phyloP scores from a whole-genome alignment of 2,888 invertebrate genomes.

The Theodoxus fluviatilis region DNA sequence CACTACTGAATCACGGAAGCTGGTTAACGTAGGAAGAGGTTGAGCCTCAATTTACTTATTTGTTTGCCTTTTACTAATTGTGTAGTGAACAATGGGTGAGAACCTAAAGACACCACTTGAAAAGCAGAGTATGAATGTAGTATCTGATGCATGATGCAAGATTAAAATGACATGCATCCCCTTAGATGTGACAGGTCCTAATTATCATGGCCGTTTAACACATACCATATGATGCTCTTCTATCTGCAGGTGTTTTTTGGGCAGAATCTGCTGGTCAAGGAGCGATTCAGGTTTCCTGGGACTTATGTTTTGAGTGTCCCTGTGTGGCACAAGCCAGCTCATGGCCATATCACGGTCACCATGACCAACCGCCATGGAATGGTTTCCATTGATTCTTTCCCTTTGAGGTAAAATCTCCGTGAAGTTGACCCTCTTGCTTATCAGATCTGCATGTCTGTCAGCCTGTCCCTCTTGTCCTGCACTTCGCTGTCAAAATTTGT shows the following conservation, averaged over 20 bases:
- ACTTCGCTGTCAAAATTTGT: not conserved
- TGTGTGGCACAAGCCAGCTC: conserved; percentile 42
- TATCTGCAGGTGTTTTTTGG: conserved; percentile 54
- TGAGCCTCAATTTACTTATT: no score
- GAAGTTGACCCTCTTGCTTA: not conserved
- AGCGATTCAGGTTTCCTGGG: conserved; percentile 38
- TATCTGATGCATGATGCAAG: no score
- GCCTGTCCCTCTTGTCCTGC: no score
- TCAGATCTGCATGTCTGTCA: no score
- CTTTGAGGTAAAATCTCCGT: conserved; percentile 39
- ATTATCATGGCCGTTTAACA: not conserved
- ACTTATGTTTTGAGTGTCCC: conserved; percentile 38
- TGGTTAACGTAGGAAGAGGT: no score
- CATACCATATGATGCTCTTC: not conserved
- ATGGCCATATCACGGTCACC: conserved; percentile 49
- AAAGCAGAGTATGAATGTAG: no score
- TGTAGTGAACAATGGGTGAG: no score
- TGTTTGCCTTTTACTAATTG: no score
- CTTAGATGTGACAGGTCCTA: not conserved
- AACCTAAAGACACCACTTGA: not conserved
- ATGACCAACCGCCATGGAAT: conserved; percentile 52
- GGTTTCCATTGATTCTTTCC: conserved; percentile 41
- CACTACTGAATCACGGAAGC: no score
- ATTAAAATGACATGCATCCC: no score
- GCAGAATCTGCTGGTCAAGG: conserved; percentile 35